These are phyloP conservation scores for Lates calcarifer DNA, from an alignment of 2,113 vertebrate species.

Conservation along the genomic window DNA sequence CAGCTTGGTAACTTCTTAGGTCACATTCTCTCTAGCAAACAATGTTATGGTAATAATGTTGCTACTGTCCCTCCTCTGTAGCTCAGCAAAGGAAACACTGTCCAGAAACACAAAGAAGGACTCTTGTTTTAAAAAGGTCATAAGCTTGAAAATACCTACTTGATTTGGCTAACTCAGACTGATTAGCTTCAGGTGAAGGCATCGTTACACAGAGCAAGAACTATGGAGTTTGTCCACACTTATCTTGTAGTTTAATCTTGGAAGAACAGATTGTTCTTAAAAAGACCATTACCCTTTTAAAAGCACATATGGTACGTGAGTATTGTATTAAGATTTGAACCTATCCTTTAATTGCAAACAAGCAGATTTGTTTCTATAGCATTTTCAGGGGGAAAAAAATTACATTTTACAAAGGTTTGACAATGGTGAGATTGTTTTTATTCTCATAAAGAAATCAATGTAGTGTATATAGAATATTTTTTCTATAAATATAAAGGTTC, in stretches of 20 bases:
- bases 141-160: background rate
- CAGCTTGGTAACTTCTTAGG: background rate
- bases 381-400: background rate
- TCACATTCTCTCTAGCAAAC: background rate
- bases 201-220: background rate
- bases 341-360: background rate
- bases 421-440: conserved; percentile 88
- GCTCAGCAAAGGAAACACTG: background rate
- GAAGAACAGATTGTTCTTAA: background rate
- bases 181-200: background rate
- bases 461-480: conserved; percentile 91
- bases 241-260: background rate
- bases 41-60: background rate
- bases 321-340: background rate
- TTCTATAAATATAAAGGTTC: conserved; percentile 97
- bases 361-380: too few relatives aligned
- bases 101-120: background rate
- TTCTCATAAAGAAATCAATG: conserved; percentile 93
- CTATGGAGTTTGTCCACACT: background rate
- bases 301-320: background rate
- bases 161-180: background rate
- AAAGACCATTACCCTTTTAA: background rate
- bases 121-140: background rate
- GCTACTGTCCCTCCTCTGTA: background rate
- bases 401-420: conserved; percentile 54